These are phyloP conservation scores for Dasysyrphus tricinctus DNA, from an alignment of 2,888 invertebrate species.

Conservation along the genomic window DNA sequence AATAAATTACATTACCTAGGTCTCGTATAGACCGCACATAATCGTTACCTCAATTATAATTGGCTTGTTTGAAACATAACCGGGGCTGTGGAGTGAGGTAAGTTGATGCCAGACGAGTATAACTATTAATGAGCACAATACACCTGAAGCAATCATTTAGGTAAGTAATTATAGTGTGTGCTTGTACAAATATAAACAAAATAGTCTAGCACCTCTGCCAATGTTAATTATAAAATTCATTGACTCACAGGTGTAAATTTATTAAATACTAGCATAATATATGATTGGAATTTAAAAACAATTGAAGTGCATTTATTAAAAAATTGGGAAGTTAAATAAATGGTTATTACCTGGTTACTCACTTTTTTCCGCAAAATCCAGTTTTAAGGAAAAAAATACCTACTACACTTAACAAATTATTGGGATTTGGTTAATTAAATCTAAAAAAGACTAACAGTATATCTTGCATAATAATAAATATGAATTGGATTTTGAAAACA, in stretches of 20 bases:
- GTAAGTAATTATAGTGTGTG: slow-evolving; percentile 19
- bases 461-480: too few species aligned
- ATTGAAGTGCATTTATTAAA: slow-evolving; percentile 5
- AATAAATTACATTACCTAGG: slow-evolving; percentile 26
- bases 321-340: too few species aligned
- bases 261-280: slow-evolving; percentile 15
- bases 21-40: slow-evolving; percentile 4
- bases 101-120: slow-evolving; percentile 17
- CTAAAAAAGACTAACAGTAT: too few species aligned
- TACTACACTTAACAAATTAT: too few species aligned
- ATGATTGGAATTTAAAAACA: neutral
- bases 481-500: too few species aligned
- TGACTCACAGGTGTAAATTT: neutral
- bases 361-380: too few species aligned
- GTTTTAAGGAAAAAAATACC: too few species aligned
- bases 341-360: too few species aligned
- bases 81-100: neutral
- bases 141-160: slow-evolving; percentile 29
- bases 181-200: slow-evolving; percentile 26
- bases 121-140: slow-evolving; percentile 21
- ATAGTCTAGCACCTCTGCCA: slow-evolving; percentile 27
- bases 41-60: slow-evolving; percentile 27
- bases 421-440: too few species aligned
- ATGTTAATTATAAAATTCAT: neutral
- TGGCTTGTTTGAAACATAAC: neutral